phyloP scores from a whole-genome alignment of 2,113 vertebrate species.

The Oncorhynchus nerka region DNA sequence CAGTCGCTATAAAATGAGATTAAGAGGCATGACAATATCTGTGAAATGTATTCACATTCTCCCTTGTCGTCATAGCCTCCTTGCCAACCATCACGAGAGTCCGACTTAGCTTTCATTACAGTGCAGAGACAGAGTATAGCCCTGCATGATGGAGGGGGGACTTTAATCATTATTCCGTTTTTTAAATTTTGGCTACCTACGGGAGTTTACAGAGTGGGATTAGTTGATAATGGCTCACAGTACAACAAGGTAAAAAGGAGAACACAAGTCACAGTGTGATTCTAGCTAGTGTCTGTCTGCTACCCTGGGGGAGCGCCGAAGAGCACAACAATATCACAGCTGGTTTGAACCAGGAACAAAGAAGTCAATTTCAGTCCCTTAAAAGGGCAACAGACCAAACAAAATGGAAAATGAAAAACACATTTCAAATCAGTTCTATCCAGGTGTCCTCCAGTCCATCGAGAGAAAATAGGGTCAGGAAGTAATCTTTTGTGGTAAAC shows the following conservation, averaged over 20 bases:
- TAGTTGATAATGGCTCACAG: not conserved
- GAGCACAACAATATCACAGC: not conserved
- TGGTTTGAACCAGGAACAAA: not conserved
- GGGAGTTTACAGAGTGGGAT: not conserved
- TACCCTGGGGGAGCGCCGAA: not conserved
- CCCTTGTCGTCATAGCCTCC: not conserved
- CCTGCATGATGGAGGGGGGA: not conserved
- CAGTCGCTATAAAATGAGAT: not conserved
- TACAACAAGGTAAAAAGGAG: not conserved
- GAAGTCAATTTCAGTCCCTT: not conserved
- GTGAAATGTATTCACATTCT: not conserved
- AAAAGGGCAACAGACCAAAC: not conserved
- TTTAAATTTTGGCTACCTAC: not conserved
- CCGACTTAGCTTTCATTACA: not conserved
- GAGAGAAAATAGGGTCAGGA: not conserved
- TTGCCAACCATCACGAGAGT: not conserved
- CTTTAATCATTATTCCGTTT: not conserved
- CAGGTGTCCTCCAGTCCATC: not conserved
- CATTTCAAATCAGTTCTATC: not conserved
- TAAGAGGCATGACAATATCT: not conserved
- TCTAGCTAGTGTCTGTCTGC: not conserved
- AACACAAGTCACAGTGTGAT: not conserved
- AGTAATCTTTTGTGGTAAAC: not conserved
- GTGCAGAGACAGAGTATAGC: not conserved
- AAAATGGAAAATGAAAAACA: not conserved